phyloP scores from a whole-genome alignment of 2,888 invertebrate genomes.

The Anticlea derivata region DNA sequence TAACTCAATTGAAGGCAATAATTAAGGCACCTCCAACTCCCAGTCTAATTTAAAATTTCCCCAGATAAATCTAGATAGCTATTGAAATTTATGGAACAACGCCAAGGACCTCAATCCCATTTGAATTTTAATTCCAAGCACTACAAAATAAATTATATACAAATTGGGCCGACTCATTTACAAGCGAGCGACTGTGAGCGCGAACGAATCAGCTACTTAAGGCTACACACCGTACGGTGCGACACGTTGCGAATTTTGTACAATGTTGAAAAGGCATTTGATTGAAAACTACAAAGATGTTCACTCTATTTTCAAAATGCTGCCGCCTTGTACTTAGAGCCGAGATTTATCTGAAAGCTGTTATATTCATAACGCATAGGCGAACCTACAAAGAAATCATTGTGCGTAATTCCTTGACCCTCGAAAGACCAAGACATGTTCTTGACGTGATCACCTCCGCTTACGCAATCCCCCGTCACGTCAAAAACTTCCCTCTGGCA shows the following conservation, averaged over 20 bases:
- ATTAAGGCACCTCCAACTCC: constrained; percentile 19
- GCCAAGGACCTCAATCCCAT: constrained; percentile 42
- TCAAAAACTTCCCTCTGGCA: too few species aligned
- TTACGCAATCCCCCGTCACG: too few species aligned
- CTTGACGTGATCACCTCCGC: too few species aligned
- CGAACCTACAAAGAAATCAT: too few species aligned
- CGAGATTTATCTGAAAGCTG: too few species aligned
- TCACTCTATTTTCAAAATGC: too few species aligned
- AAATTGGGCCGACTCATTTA: constrained; percentile 47
- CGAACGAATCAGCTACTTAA: constrained; percentile 38
- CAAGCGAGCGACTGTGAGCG: constrained; percentile 34
- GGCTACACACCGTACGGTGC: neutral
- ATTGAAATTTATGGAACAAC: constrained; percentile 41
- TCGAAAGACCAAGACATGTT: too few species aligned
- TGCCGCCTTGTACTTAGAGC: too few species aligned
- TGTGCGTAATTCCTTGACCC: too few species aligned
- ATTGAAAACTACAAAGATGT: too few species aligned
- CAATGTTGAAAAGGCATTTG: too few species aligned
- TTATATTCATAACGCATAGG: too few species aligned
- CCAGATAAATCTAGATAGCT: constrained; percentile 37
- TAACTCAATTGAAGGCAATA: constrained; percentile 18
- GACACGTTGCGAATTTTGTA: neutral
- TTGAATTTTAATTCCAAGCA: constrained; percentile 46
- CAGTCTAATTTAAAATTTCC: constrained; percentile 24
- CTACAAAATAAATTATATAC: constrained; percentile 52